Evolutionary conservation across 2,797 vertebrate genomes (phyloP), one percentile per base, ranked within the genome.

Genomic region (Petrocephalus sullivani): DNA sequence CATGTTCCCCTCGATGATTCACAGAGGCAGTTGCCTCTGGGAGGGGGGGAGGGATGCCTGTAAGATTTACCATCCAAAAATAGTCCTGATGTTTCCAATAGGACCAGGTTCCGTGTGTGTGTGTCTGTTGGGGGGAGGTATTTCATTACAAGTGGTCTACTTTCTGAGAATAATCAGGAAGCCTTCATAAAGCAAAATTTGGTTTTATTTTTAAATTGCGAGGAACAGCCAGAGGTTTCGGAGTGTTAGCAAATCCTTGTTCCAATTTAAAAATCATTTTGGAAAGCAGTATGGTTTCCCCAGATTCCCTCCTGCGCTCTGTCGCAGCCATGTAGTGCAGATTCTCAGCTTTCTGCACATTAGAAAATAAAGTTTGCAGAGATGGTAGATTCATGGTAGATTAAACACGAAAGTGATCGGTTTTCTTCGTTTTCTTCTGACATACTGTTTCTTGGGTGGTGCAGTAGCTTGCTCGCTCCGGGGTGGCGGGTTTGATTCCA

Each of bases 51-150:
- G 57, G 56, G 78, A 85, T 37, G 87, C 58, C 87, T 46, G 87
- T 37, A 75, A 87, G 81, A 83, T 89, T 89, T 87, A 87, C 60
- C 51, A 46, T 75, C 87, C 58, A 71, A 87, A 89, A 89, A 89
- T 89, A 89, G 86, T 67, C 78, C 60, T 58, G 86, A 41, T 85
- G 84, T 89, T 89, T 89, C 61, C 86, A 23, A 85, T 46, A 85
- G 28, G 54, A 60, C 58, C 75, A n/a, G 23, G 28, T 60, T 37
- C 21, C 67, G 37, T 28, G 28, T 7, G 23, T n/a, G n/a, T 28
- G 28, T 28, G 28, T 28, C 28, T 28, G 28, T 28, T 28, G 58
- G 85, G 37, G 56, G n/a, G 54, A 53, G 64, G 14, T n/a, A 54
- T 51, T 61, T 87, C 33, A 12, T 78, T 37, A 58, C 53, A 58